Base-by-base conservation (phyloP, 92 coral and sea anemone genomes). In the Zoanthus gigantus region DNA sequence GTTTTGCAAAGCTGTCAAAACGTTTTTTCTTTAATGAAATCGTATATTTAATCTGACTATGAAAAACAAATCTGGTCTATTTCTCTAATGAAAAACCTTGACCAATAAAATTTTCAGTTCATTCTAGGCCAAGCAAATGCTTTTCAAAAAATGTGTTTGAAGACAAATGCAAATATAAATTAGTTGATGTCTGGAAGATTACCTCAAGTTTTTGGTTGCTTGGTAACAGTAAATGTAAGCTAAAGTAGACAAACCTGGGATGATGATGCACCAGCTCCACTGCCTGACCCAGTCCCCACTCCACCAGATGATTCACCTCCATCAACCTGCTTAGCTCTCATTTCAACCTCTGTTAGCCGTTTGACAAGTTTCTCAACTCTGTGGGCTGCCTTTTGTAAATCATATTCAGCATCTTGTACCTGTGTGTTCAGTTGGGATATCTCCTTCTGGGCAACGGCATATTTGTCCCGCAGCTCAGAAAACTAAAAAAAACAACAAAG, bases 391-490 rank as follows among this genome's bases (percentile, higher is more conserved):
- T 97, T 97, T 86, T 97, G 98, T n/a, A 95, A 90, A 28, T 97
- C 99, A 46, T 97, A 97, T 76, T 93, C 94, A 18, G 98, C 98
- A 77, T 97, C 99, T 48, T 97, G 98, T 2, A 97, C 92, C 77
- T 93, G 88, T 29, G 98, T 96, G 94, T 96, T 96, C 74, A 95
- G 84, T 77, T 91, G 94, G 0, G 99, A 94, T 65, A 97, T 92
- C 82, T 97, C 99, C 75, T 96, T 93, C 84, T 95, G 96, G 48
- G 94, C 91, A 29, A 94, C 88, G 0, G 99, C 98, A 88, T 97
- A 97, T 76, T 97, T 97, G 85, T 97, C 98, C 4, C 99, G 90
- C 52, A 97, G 89, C 88, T 97, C 98, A 78, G 98, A 95, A 93
- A 97, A 97, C 99, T 97, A 74, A 54, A 53, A 88, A 82, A 30